Percentiles rank a stretch among this genome's conserved stretches.
Evolutionary conservation across 2,888 invertebrate genomes (phyloP).

Genomic region (Caenorhabditis sp.): DNA sequence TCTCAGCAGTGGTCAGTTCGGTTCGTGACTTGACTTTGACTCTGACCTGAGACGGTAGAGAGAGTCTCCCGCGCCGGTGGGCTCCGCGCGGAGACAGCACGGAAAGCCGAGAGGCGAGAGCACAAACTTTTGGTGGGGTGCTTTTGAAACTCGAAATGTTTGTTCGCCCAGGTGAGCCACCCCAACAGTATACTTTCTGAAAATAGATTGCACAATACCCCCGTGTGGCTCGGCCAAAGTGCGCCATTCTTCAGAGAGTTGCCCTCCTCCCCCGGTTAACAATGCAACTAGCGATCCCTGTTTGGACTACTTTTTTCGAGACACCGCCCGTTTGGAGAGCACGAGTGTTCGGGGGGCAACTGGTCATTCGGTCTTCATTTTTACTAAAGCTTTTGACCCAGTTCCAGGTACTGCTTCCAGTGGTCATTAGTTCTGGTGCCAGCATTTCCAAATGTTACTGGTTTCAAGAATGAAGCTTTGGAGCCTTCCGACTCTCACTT

Average conservation of each 20-base stretch:
- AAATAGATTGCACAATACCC: slow-evolving; percentile 63
- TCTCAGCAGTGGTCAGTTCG: slow-evolving; percentile 41
- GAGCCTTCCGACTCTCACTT: too few species aligned
- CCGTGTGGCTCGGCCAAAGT: slow-evolving; percentile 39
- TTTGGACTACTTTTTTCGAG: slow-evolving; percentile 59
- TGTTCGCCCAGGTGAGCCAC: slow-evolving; percentile 58
- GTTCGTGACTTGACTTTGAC: slow-evolving; percentile 59
- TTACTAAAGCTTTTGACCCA: slow-evolving; percentile 10
- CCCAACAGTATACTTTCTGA: slow-evolving; percentile 63
- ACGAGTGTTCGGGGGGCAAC: slow-evolving; percentile 24
- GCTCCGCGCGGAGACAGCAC: slow-evolving; percentile 41
- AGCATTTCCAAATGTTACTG: too few species aligned
- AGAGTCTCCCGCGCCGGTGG: slow-evolving; percentile 31
- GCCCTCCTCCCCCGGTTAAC: slow-evolving; percentile 44
- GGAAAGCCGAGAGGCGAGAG: slow-evolving; percentile 51
- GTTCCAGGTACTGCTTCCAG: background rate
- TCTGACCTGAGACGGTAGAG: slow-evolving; percentile 57
- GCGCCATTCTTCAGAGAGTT: slow-evolving; percentile 62
- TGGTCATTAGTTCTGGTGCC: too few species aligned
- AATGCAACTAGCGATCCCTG: slow-evolving; percentile 57
- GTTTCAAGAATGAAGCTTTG: too few species aligned
- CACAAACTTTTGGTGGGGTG: slow-evolving; percentile 53
- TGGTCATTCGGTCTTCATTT: slow-evolving; percentile 40
- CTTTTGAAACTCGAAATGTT: slow-evolving; percentile 65
- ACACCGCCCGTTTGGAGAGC: slow-evolving; percentile 31